Base-by-base conservation (phyloP, 1,140 invertebrate species). In the Bombus soroeensis region DNA sequence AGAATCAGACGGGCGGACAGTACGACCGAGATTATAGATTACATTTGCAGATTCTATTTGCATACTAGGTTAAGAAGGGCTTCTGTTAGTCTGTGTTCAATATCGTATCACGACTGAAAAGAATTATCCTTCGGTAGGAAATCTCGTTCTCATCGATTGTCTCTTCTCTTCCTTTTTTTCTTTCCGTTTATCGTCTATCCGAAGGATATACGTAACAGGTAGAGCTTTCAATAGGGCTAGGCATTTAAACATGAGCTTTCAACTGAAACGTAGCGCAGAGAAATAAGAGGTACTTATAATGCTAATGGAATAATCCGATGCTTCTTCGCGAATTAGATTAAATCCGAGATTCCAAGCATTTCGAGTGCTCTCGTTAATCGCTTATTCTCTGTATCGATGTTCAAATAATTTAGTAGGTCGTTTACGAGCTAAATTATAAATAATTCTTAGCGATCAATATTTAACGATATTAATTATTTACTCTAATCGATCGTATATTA, bases 11-110 rank as follows among this genome's bases (percentile, higher is more conserved):
- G 41, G 28, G 22, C 41, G 37, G 32, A 66, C 25, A 41, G 32
- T 66, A 4, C 47, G 37, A 34, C 9, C 34, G 28, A 59, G 64
- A 83, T 83, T 83, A 71, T 59, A 78, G 82, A 83, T 59, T 57
- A 83, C 64, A 78, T 83, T 78, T 71, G 47, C 64, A 34, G 74
- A 78, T 78, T 83, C 82, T 78, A 83, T 83, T 83, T 83, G 82
- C 82, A 83, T 83, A 83, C 74, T 83, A 41, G 82, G 82, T 83
- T 83, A 83, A 83, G 64, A 78, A 70, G 74, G 37, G 39, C 37
- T 37, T 80, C 78, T 43, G 78, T 37, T 79, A 13, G 53, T 74
- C 39, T 39, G 22, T 34, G 62, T 70, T 78, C 82, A n/a, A 83
- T 78, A 78, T 43, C 25, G n/a, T 37, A 43, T 78, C 28, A 47